A percentile compares a stretch with the other conserved stretches of the same genome.
Evolutionary conservation across 2,797 vertebrate genomes (phyloP).

Genomic region (Xiphorhynchus erythropygius): DNA sequence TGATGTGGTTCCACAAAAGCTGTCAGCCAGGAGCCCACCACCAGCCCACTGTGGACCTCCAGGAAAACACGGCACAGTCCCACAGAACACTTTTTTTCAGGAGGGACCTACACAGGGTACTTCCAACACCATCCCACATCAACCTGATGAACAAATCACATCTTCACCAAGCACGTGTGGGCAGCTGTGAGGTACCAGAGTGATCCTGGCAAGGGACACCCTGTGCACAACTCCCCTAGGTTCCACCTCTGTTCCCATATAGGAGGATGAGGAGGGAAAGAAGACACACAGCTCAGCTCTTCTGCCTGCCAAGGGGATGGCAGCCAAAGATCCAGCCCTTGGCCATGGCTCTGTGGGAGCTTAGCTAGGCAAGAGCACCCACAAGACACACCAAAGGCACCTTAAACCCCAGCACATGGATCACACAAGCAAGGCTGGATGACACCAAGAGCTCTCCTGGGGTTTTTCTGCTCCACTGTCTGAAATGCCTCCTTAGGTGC

Average conservation of each 20-base stretch:
- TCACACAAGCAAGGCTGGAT: not conserved
- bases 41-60: not conserved
- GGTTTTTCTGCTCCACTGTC: not conserved
- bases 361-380: not conserved
- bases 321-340: not conserved
- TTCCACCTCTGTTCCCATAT: not conserved
- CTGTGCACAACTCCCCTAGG: not conserved
- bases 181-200: not conserved
- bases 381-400: rapidly evolving
- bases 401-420: not conserved
- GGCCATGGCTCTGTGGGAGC: rapidly evolving
- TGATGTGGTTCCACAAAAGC: not conserved
- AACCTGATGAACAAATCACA: not conserved
- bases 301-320: not conserved
- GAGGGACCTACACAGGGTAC: not conserved
- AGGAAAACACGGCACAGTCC: not conserved
- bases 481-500: not conserved
- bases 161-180: not conserved
- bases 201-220: not conserved
- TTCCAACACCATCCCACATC: not conserved
- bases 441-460: not conserved
- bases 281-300: not conserved
- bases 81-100: not conserved
- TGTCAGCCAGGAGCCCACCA: not conserved
- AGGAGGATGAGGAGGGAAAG: not conserved